Percentiles rank a stretch among this genome's conserved stretches.
Evolutionary conservation across 2,797 vertebrate genomes (phyloP).

Genomic region (Odontamblyopus lacepedii): DNA sequence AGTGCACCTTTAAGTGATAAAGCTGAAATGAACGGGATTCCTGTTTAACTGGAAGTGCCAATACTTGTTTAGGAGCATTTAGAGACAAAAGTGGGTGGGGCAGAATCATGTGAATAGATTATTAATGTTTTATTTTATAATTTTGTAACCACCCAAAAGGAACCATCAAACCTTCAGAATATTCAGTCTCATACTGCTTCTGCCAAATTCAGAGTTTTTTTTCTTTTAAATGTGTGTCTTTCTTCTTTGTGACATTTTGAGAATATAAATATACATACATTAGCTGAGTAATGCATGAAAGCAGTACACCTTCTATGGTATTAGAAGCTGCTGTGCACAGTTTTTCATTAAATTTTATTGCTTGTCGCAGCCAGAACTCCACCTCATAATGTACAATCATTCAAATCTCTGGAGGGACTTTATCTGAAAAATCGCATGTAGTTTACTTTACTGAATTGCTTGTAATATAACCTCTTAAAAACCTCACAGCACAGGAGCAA

Average conservation of each 20-base stretch:
- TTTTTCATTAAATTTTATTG: slow-evolving; percentile 14
- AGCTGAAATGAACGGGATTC: no score
- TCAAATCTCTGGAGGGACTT: slow-evolving; percentile 3
- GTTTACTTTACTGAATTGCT: slow-evolving; percentile 10
- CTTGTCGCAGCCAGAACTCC: slow-evolving; percentile 7
- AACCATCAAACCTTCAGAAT: no score
- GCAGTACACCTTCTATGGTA: neutral
- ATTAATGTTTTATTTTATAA: neutral
- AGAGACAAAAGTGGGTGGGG: no score
- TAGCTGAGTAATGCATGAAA: slow-evolving; percentile 6
- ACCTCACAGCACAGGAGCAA: neutral
- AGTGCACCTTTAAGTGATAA: no score
- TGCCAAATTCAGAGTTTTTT: neutral
- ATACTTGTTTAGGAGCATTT: no score
- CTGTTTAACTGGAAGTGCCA: no score
- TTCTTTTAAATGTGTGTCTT: neutral
- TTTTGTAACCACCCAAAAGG: neutral
- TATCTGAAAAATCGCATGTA: neutral
- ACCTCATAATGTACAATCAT: slow-evolving; percentile 6
- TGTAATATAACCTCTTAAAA: slow-evolving; percentile 1
- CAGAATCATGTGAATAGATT: no score
- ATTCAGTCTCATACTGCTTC: neutral
- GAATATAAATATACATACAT: neutral
- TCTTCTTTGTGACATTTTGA: slow-evolving; percentile 1
- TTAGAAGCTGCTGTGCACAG: neutral